Percentiles rank a stretch among this genome's conserved stretches.
Conservation (phyloP, 2,113 vertebrate species). For the Phyllostomus hastatus region DNA sequence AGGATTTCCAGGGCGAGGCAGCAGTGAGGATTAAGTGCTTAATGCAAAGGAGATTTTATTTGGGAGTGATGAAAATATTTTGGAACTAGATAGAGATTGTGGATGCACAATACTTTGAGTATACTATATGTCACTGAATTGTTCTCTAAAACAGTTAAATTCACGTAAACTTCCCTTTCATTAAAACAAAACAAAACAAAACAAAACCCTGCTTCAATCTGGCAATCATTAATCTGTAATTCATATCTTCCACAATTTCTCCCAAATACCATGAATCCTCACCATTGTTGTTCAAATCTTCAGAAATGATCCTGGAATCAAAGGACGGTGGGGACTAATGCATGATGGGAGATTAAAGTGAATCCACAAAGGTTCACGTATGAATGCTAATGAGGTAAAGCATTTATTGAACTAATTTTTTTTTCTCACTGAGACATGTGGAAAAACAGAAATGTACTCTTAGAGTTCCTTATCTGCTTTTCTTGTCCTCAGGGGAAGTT, state of each 20-base stretch:
- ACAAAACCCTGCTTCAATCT: neutral
- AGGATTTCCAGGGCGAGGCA: neutral
- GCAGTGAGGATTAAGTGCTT: neutral
- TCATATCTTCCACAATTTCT: neutral
- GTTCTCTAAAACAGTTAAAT: neutral
- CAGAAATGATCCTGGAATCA: neutral
- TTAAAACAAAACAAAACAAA: neutral
- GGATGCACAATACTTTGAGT: neutral
- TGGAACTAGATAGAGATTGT: neutral
- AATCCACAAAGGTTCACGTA: neutral
- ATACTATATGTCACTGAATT: neutral
- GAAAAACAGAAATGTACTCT: neutral
- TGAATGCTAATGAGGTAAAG: neutral
- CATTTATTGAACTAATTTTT: neutral
- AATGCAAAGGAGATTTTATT: neutral
- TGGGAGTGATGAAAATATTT: neutral
- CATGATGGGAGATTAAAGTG: neutral
- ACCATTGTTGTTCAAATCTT: neutral
- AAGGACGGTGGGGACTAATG: neutral
- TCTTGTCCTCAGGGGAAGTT: neutral
- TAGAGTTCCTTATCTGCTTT: neutral
- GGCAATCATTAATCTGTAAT: neutral
- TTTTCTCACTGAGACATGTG: neutral
- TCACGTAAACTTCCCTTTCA: neutral
- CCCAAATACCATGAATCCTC: neutral